phyloP scores from a whole-genome alignment of 2,113 vertebrate species.

The Archocentrus centrarchus region DNA sequence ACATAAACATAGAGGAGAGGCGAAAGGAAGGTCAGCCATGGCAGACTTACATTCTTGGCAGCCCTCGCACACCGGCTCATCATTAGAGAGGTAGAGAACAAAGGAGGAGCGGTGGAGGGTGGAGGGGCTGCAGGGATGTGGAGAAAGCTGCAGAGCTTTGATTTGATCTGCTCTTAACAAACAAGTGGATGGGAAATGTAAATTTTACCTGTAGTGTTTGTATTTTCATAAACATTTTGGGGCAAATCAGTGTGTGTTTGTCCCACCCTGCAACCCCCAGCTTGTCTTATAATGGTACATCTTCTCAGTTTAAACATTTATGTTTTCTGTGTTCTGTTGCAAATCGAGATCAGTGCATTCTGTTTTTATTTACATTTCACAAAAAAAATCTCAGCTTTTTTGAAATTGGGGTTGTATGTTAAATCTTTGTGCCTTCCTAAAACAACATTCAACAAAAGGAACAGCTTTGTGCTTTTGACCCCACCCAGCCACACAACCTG shows the following conservation, averaged over 20 bases:
- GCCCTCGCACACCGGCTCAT: conserved; percentile 33
- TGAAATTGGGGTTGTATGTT: too few species aligned
- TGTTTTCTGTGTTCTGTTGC: not conserved
- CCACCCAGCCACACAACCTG: too few species aligned
- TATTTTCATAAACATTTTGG: not conserved
- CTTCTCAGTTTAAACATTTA: too few species aligned
- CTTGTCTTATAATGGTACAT: too few species aligned
- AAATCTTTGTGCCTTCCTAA: too few species aligned
- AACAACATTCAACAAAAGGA: not conserved
- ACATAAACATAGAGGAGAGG: conserved; percentile 52
- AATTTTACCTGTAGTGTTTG: not conserved
- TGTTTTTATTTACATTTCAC: not conserved
- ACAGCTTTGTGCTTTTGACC: too few species aligned
- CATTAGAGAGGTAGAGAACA: conserved; percentile 41
- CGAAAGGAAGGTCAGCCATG: conserved; percentile 63
- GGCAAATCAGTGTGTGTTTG: too few species aligned
- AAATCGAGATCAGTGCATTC: not conserved
- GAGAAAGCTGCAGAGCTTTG: conserved; percentile 11
- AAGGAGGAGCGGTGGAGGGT: conserved; percentile 17
- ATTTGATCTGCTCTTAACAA: not conserved
- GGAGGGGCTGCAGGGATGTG: conserved; percentile 16
- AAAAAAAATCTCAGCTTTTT: not conserved
- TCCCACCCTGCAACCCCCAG: too few species aligned
- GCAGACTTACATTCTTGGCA: conserved; percentile 63
- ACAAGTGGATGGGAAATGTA: too few species aligned